Evolutionary conservation across 2,888 invertebrate species (phyloP), one percentile per base, ranked within the genome.

Genomic region (Sinopyrophorus schimmeli): DNA sequence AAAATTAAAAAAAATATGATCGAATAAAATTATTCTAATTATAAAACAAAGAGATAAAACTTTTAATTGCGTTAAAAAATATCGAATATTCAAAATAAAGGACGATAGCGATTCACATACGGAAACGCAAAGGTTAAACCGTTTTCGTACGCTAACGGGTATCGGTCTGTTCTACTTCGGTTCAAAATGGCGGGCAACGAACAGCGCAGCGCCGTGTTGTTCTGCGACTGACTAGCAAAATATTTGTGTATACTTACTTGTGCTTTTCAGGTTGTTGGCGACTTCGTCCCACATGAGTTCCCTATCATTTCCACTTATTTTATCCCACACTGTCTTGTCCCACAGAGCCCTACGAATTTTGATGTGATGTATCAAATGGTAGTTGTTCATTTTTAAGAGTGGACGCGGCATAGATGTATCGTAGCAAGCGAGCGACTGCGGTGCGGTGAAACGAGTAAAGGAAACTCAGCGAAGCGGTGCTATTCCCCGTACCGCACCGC

Each of bases 231-330:
- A n/a, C n/a, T n/a, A n/a, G n/a, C n/a, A n/a, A n/a, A n/a, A n/a
- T n/a, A n/a, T n/a, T 27, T 32, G 4, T 5, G n/a, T 14, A 21
- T 38, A 58, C 59, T 60, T 56, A 61, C 62, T 57, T 26, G 59
- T 31, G 30, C 51, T 49, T 40, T 58, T 59, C 57, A 60, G 55
- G 40, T 57, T 47, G 11, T 37, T 53, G 27, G 64, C 56, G 24
- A 62, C 63, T 58, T 65, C 63, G 57, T 64, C 63, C 63, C 62
- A 62, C 57, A 71, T 65, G 59, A 65, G 64, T 60, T 68, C 60
- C 56, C 59, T 48, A 10, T 46, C 37, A 28, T 61, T 47, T 15
- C 51, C 48, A 42, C 55, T 57, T 31, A 53, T 54, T 34, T 53
- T 57, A 39, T 60, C 58, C 57, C 54, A 54, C 21, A 53, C 31